Evolutionary conservation across 2,888 invertebrate species (phyloP).

Genomic region (Camponotus fellah): DNA sequence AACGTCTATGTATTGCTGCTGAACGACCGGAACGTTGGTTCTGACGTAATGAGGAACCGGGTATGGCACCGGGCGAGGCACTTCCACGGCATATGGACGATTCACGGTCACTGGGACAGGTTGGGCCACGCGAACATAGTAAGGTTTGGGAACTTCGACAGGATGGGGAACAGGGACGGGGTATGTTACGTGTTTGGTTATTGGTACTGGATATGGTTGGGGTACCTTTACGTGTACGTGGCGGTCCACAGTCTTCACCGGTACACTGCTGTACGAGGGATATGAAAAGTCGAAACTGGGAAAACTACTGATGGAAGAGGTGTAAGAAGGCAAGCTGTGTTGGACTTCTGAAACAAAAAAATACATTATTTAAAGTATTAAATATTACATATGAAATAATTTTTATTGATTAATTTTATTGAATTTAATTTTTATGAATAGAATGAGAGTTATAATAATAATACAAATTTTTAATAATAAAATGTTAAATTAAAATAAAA

Average conservation of each 20-base stretch:
- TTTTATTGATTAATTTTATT: not conserved
- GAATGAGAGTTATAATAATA: not conserved
- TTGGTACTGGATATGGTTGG: conserved; percentile 83
- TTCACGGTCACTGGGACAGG: conserved; percentile 85
- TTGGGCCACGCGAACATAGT: conserved; percentile 82
- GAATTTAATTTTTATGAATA: not conserved
- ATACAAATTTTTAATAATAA: not conserved
- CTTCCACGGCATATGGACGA: conserved; percentile 57
- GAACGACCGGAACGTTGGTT: conserved; percentile 7
- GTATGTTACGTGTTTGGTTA: conserved; percentile 83
- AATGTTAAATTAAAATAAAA: too few relatives aligned
- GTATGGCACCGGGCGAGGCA: conserved; percentile 34
- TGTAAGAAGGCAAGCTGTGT: not conserved
- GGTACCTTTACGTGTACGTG: conserved; percentile 81
- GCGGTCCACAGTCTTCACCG: conserved; percentile 23
- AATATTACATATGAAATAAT: not conserved
- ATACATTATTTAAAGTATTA: not conserved
- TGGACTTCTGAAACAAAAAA: not conserved
- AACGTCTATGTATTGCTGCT: conserved; percentile 3
- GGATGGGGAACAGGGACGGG: conserved; percentile 77
- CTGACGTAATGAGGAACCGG: conserved; percentile 22
- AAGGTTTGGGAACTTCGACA: conserved; percentile 70
- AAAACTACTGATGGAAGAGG: not conserved
- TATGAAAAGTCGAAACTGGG: not conserved
- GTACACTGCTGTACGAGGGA: not conserved